Percentiles rank a stretch among this genome's conserved stretches.
These are phyloP conservation scores for Drymodes brunneopygia DNA, from an alignment of 2,113 vertebrate genomes.

Conservation along the genomic window DNA sequence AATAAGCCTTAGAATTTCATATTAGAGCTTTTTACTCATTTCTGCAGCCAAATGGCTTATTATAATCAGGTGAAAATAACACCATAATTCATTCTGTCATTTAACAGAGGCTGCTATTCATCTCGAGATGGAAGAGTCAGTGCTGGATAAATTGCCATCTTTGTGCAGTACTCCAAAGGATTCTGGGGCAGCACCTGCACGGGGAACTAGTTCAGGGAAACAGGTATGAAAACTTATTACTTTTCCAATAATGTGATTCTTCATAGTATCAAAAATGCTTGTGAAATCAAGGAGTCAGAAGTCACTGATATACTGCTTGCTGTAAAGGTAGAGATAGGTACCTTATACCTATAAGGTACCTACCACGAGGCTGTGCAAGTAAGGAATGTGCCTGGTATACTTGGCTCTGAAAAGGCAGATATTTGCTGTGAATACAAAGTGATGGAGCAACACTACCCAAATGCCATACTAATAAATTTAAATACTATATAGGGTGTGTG, in stretches of 20 bases:
- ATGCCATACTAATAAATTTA: not conserved
- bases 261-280: not conserved
- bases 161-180: slow-evolving; percentile 46
- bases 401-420: not conserved
- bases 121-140: slow-evolving; percentile 67
- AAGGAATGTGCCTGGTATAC: not conserved
- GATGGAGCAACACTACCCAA: not conserved
- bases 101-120: not conserved
- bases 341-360: not conserved
- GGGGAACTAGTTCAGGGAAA: slow-evolving; percentile 34
- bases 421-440: not conserved
- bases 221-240: slow-evolving; percentile 8
- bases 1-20: not conserved
- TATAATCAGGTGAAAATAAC: not conserved
- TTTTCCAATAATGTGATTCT: not conserved
- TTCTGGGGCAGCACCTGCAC: slow-evolving; percentile 28
- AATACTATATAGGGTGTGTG: not conserved
- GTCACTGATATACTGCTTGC: not conserved
- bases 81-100: not conserved
- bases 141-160: slow-evolving; percentile 6
- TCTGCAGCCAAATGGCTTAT: not conserved
- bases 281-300: not conserved
- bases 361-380: not conserved
- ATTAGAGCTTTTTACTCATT: not conserved
- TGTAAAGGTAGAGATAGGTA: not conserved